These are phyloP conservation scores for Melipona quadrifasciata DNA, from an alignment of 1,140 invertebrate species.

Conservation along the genomic window DNA sequence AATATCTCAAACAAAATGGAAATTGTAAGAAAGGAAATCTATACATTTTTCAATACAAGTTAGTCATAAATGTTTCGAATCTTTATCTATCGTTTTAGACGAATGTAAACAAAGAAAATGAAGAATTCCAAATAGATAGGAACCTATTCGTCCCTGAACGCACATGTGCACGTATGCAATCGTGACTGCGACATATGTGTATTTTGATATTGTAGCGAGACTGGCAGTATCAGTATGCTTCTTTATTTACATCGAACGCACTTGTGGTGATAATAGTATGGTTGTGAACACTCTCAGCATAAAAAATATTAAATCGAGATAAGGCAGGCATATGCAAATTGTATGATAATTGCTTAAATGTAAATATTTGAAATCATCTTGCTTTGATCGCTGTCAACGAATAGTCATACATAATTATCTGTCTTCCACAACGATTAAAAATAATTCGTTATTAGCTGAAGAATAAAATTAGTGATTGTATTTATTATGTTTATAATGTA, in stretches of 20 bases:
- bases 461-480: neutral
- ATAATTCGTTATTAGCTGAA: neutral
- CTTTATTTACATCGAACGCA: slow-evolving; percentile 34
- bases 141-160: slow-evolving; percentile 13
- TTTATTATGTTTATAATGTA: slow-evolving; percentile 4
- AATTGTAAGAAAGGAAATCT: neutral
- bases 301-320: neutral
- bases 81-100: neutral
- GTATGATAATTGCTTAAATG: neutral
- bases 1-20: neutral
- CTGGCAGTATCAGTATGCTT: slow-evolving; percentile 20
- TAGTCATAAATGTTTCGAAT: neutral
- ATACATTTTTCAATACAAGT: neutral
- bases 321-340: slow-evolving; percentile 22
- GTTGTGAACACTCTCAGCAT: neutral
- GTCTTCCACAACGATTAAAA: neutral
- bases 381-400: neutral
- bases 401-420: neutral
- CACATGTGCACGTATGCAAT: neutral
- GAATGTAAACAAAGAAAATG: neutral
- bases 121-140: neutral
- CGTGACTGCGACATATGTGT: neutral
- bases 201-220: slow-evolving; percentile 32
- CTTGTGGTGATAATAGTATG: slow-evolving; percentile 5
- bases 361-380: neutral